phyloP scores from a whole-genome alignment of 2,797 vertebrate species.

The Myotis pilosus region DNA sequence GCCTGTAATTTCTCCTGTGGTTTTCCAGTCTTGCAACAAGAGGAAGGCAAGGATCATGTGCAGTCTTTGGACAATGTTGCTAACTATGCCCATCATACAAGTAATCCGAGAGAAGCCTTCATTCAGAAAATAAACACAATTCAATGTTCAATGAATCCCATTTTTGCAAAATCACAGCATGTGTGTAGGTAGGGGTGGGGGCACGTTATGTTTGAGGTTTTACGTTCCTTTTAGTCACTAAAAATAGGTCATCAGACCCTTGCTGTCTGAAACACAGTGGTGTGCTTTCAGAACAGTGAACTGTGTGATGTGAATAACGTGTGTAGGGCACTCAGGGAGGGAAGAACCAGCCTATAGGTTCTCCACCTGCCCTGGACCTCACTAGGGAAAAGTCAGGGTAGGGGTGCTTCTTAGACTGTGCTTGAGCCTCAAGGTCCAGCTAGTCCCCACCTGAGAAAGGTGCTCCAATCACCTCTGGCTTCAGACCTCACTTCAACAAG shows the following conservation, averaged over 20 bases:
- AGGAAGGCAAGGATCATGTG: slow-evolving; percentile 10
- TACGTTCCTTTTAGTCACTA: background rate
- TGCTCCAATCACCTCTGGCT: background rate
- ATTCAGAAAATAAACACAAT: slow-evolving; percentile 46
- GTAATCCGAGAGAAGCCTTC: slow-evolving; percentile 46
- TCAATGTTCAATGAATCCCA: background rate
- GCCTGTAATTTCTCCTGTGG: background rate
- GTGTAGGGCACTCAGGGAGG: background rate
- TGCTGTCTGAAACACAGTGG: background rate
- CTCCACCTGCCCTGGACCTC: background rate
- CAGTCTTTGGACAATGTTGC: background rate
- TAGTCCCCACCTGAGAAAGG: background rate
- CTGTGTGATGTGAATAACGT: background rate
- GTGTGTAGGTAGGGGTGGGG: background rate
- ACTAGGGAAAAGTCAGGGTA: background rate
- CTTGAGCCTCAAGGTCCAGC: background rate
- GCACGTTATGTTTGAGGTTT: background rate
- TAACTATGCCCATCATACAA: background rate
- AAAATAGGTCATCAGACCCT: slow-evolving; percentile 28
- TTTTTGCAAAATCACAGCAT: slow-evolving; percentile 23
- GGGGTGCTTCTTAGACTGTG: background rate
- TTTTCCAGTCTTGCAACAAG: background rate
- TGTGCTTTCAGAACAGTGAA: slow-evolving; percentile 23
- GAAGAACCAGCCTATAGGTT: background rate
- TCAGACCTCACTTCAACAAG: background rate